Base-by-base conservation (phyloP, 2,797 vertebrate species). In the Dryobates pubescens region DNA sequence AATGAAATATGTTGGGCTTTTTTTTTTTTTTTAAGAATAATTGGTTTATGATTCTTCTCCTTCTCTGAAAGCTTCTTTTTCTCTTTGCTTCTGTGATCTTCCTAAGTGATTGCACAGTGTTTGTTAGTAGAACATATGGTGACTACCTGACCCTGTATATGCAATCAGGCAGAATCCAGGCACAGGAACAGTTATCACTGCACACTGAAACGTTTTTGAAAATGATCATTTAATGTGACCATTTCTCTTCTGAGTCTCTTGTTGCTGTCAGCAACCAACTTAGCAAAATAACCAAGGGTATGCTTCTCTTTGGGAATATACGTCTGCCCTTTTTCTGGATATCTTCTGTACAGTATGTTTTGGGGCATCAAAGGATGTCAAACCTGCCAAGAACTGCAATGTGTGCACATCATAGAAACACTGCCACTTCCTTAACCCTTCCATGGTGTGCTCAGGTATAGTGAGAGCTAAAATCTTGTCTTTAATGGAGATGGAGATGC, bases 231-330 rank as follows among this genome's bases (percentile, higher is more conserved):
- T 47, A 32, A 76, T 70, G 54, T 17, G n/a, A 45, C 5, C 4
- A 43, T 85, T 93, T 95, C 93, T 88, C 26, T 90, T 36, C 45
- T 38, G 17, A 13, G 19, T 90, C 57, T 92, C 70, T 65, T 91
- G 54, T 41, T 92, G 71, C 51, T 96, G 32, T 77, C 83, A 90
- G 45, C 51, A 76, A 45, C 45, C 53, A 82, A 22, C 61, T 95
- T 83, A 91, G 34, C 45, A 69, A 87, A 90, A 95, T 89, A 58
- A 76, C 41, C 45, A 73, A 71, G 36, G 23, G 16, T 90, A 9
- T 88, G 69, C 78, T 93, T 74, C 57, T 84, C 71, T 85, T 27
- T 71, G 16, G 67, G 72, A 26, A 24, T 87, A 17, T 81, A 49
- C 30, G 15, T 61, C 51, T 90, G 30, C 6, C 8, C 14, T 85